These are phyloP conservation scores for Automeris io DNA, from an alignment of 2,888 invertebrate species.

Conservation along the genomic window DNA sequence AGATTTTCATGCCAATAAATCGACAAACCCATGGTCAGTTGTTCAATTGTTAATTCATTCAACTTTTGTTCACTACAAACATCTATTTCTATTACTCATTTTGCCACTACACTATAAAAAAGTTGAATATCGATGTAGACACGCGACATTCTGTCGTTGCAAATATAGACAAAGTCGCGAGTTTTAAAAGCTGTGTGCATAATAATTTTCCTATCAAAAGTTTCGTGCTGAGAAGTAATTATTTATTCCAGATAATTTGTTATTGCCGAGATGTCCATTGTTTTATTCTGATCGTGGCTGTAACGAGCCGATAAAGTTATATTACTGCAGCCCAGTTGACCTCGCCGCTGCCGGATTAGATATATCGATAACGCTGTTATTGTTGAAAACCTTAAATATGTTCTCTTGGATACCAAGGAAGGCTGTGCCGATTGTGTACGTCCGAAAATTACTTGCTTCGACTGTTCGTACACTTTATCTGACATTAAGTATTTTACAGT, in stretches of 20 bases:
- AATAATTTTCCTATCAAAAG: constrained; percentile 1
- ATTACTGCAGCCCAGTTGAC: constrained; percentile 16
- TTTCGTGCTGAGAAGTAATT: constrained; percentile 18
- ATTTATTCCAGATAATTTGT: constrained; percentile 31
- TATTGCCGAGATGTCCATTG: constrained; percentile 28
- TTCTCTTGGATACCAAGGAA: constrained; percentile 40
- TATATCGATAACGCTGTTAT: constrained; percentile 50
- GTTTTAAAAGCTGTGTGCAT: too few relatives aligned
- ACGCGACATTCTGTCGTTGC: too few relatives aligned
- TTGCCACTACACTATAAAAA: too few relatives aligned
- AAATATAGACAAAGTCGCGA: too few relatives aligned
- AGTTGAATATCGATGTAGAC: too few relatives aligned
- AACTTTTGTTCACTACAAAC: too few relatives aligned
- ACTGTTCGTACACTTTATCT: constrained; percentile 34
- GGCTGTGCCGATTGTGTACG: constrained; percentile 43
- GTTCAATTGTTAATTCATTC: too few relatives aligned
- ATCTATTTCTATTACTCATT: too few relatives aligned
- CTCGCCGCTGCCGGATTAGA: constrained; percentile 24
- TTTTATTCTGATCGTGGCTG: constrained; percentile 21
- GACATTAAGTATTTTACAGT: constrained; percentile 25
- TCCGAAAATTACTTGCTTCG: constrained; percentile 35
- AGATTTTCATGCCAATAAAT: too few relatives aligned
- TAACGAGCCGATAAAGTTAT: constrained; percentile 15
- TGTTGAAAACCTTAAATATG: constrained; percentile 55
- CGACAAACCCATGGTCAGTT: too few relatives aligned